Evolutionary conservation across 2,888 invertebrate genomes (phyloP), one percentile per base, ranked within the genome.

Genomic region (Ecliptopera silaceata): DNA sequence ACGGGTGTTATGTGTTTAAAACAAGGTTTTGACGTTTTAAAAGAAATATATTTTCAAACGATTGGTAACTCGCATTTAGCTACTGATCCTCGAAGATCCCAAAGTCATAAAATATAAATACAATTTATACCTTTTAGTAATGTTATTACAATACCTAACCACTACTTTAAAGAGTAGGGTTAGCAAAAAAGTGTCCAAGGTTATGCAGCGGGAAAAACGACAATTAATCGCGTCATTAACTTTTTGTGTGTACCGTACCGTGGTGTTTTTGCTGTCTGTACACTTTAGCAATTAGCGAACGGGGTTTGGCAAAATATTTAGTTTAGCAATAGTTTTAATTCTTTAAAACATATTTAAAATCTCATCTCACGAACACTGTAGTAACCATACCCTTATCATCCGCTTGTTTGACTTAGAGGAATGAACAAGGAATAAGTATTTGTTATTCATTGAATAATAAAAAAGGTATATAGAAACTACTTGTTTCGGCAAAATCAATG

Each of bases 171-270:
- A 52, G 32, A 52, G 55, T 18, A 63, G 44, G 51, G 58, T 63
- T 47, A 61, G 47, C 63, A 61, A 65, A 76, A 72, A 76, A 72
- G 64, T 48, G 50, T 45, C 59, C 72, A 70, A 68, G 71, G 72
- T 64, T 63, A 68, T 43, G 51, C 52, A 53, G 47, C 45, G 47
- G 64, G 67, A 74, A 75, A 76, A 77, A 75, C 74, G 63, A 72
- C 75, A 72, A 77, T 77, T 75, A 77, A 71, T 74, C 60, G 69
- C 52, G 70, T 61, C 76, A 73, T 77, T 77, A 75, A 58, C 53
- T 75, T 77, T 74, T 77, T 77, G 70, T 59, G 66, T 56, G 50
- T 59, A 66, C 71, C 61, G 66, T 72, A 70, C 68, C 59, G 46
- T 41, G 47, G 56, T 46, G 61, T 59, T 59, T 53, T 63, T 61